Percentiles rank a stretch among this genome's conserved stretches.
phyloP scores from a whole-genome alignment of 2,888 invertebrate genomes.

The Pecten maximus region DNA sequence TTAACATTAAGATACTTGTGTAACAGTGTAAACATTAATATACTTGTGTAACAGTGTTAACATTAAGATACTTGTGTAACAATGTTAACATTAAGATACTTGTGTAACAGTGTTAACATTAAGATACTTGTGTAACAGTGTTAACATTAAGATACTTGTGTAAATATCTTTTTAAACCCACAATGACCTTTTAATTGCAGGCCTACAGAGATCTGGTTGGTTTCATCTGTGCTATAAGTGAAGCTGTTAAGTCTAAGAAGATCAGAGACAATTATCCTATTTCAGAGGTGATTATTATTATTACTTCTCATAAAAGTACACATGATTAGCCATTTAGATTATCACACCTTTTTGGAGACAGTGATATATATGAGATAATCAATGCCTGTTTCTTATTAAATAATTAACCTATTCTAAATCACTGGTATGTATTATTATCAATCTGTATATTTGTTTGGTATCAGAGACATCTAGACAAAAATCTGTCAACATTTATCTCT shows the following conservation, averaged over 20 bases:
- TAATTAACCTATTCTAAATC: too few species aligned
- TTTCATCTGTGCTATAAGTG: slow-evolving; percentile 93
- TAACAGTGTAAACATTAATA: too few species aligned
- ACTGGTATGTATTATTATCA: too few species aligned
- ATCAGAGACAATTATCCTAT: slow-evolving; percentile 83
- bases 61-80: too few species aligned
- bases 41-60: too few species aligned
- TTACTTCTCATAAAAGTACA: too few species aligned
- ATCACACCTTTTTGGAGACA: too few species aligned
- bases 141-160: background rate
- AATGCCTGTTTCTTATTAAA: too few species aligned
- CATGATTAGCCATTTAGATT: too few species aligned
- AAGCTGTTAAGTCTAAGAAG: slow-evolving; percentile 91
- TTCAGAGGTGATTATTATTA: slow-evolving; percentile 62
- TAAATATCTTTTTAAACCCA: background rate
- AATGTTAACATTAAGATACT: too few species aligned
- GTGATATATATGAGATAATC: too few species aligned
- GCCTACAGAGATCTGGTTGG: slow-evolving; percentile 90
- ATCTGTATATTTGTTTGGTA: background rate
- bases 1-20: too few species aligned
- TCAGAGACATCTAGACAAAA: background rate
- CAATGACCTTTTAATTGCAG: slow-evolving; percentile 64
- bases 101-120: background rate
- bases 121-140: background rate
- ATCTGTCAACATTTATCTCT: background rate